Evolutionary conservation across 2,113 vertebrate genomes (phyloP).

Genomic region (Elephantulus edwardii): DNA sequence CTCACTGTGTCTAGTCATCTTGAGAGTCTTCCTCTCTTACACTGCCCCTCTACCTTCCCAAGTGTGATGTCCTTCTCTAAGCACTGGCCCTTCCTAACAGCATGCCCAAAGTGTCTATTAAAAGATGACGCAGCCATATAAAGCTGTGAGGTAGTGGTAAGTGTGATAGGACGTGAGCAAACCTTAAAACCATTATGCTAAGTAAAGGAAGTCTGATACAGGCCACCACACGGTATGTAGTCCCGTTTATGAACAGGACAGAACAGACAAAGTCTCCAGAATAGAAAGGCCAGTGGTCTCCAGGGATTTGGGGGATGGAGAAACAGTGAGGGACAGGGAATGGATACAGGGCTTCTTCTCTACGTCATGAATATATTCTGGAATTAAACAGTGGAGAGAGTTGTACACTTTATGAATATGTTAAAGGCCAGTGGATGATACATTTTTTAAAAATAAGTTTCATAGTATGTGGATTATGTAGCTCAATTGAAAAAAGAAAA

Average conservation of each 20-base stretch:
- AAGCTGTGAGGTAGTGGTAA: neutral
- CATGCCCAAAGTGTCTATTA: no score
- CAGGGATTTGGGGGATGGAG: no score
- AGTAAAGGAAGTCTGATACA: neutral
- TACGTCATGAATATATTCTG: neutral
- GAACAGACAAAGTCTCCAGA: neutral
- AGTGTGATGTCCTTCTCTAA: no score
- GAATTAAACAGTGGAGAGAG: neutral
- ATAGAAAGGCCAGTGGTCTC: neutral
- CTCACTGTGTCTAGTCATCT: no score
- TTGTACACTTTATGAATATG: neutral
- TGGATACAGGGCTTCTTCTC: neutral
- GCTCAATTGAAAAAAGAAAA: neutral
- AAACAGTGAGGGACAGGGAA: neutral
- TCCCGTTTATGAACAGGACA: neutral
- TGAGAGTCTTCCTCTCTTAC: no score
- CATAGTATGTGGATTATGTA: neutral
- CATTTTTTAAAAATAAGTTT: neutral
- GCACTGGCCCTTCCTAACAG: no score
- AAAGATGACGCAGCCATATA: neutral
- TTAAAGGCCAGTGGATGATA: neutral
- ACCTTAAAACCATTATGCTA: neutral
- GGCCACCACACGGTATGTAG: no score
- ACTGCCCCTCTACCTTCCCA: no score
- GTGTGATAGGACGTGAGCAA: fast-evolving